Evolutionary conservation across 2,797 vertebrate genomes (phyloP), one percentile per base, ranked within the genome.

Genomic region (Tangara arthus): DNA sequence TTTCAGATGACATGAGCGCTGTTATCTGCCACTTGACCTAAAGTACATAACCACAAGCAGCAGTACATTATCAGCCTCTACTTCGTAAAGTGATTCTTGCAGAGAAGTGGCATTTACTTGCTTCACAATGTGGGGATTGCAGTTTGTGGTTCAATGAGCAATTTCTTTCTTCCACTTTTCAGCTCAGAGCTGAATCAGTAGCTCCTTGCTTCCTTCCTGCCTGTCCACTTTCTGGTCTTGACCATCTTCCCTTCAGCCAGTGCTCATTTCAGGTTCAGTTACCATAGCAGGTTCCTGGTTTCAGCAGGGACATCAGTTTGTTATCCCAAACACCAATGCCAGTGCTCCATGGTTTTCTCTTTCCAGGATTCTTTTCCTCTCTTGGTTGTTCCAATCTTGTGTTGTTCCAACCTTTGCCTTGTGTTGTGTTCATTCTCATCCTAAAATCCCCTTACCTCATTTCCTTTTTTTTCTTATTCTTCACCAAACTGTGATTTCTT

Each of bases 221-320:
- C 35, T 63, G 5, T 19, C 21, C 17, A 21, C 8, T 49, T 71
- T 49, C 37, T 71, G 34, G 3, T 61, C 42, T 57, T 53, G 32
- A 22, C 16, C 2, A 2, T 69, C 28, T 41, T 85, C 18, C 32
- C 0, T 0, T 2, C 24, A 82, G 35, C 8, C 21, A 27, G 11
- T n/a, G 56, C 8, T 20, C 49, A 10, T 72, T 78, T 84, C 41
- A 68, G 7, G 19, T 72, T 61, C 41, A 56, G 24, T 41, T 37
- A n/a, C 15, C 15, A 15, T 7, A 35, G 21, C 19, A 52, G 14
- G 3, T 14, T 77, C 26, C n/a, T 55, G 30, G 37, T 24, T 50
- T 72, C 52, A 47, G n/a, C 27, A 65, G 15, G 12, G 23, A 37
- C 28, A 35, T 47, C 23, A 44, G 4, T 55, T 46, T 69, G 3